These are phyloP conservation scores for Heliangelus exortis DNA, from an alignment of 2,797 vertebrate genomes.

Conservation along the genomic window DNA sequence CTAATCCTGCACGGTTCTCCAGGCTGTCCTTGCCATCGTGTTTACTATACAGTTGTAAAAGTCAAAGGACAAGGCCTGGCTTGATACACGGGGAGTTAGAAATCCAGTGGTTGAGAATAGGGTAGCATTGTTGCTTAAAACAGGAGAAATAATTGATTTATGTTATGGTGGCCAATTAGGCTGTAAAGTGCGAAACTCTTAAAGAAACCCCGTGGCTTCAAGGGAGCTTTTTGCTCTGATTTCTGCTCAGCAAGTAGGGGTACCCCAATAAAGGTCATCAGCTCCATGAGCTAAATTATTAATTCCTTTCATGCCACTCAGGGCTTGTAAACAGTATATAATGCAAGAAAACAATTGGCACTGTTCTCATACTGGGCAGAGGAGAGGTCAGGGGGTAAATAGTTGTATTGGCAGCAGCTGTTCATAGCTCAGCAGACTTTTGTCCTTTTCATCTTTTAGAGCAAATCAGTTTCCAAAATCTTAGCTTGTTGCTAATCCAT, in stretches of 20 bases:
- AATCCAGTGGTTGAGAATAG: conserved; percentile 81
- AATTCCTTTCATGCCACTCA: conserved; percentile 81
- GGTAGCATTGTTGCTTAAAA: conserved; percentile 85
- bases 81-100: conserved; percentile 81
- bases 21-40: conserved; percentile 55
- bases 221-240: conserved; percentile 71
- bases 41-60: conserved; percentile 83
- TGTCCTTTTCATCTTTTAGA: conserved; percentile 48
- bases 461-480: conserved; percentile 35
- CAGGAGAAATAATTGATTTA: conserved; percentile 90
- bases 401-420: conserved; percentile 85
- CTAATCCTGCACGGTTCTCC: conserved; percentile 68
- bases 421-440: conserved; percentile 66
- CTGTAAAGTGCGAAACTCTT: conserved; percentile 87
- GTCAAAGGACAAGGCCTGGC: conserved; percentile 79
- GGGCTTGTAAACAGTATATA: conserved; percentile 86
- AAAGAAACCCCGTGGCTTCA: conserved; percentile 77
- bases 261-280: conserved; percentile 80
- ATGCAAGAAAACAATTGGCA: conserved; percentile 86
- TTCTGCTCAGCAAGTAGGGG: conserved; percentile 77
- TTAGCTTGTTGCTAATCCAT: not conserved
- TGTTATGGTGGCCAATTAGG: conserved; percentile 86
- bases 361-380: conserved; percentile 82
- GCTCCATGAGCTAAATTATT: conserved; percentile 78
- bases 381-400: conserved; percentile 87